These are phyloP conservation scores for Gallinago undulata DNA, from an alignment of 2,113 vertebrate species.

Conservation along the genomic window DNA sequence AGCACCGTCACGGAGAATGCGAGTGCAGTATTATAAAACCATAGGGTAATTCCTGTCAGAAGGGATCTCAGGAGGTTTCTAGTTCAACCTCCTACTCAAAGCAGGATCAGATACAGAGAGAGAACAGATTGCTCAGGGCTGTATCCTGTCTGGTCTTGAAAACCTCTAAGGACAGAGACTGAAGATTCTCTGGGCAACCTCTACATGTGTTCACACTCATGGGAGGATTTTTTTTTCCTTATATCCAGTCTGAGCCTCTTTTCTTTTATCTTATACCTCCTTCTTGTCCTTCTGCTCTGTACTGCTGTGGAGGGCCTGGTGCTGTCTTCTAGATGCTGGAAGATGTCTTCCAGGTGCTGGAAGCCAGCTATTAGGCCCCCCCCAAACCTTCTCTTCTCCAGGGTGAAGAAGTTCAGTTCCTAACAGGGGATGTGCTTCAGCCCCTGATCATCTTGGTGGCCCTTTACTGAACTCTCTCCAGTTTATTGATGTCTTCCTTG, in stretches of 20 bases:
- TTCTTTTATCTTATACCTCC: background rate
- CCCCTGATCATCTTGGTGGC: background rate
- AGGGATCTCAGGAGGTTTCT: background rate
- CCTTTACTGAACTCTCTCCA: background rate
- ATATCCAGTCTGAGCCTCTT: background rate
- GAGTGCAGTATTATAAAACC: background rate
- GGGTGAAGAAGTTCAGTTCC: background rate
- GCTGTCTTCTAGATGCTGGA: background rate
- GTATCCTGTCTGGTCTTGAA: background rate
- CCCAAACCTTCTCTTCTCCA: background rate
- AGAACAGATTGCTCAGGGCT: background rate
- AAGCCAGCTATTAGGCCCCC: background rate
- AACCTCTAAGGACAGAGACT: background rate
- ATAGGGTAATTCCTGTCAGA: background rate
- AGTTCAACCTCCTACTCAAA: background rate
- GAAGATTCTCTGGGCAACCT: background rate
- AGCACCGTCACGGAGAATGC: background rate
- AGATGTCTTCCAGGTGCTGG: background rate
- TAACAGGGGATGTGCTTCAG: background rate
- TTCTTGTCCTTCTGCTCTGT: background rate
- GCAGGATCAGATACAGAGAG: background rate
- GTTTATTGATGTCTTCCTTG: background rate
- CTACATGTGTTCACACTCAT: background rate
- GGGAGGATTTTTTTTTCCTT: background rate
- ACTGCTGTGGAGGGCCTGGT: background rate